Base-by-base conservation (phyloP, 2,113 vertebrate species). In the Vireo altiloquus region DNA sequence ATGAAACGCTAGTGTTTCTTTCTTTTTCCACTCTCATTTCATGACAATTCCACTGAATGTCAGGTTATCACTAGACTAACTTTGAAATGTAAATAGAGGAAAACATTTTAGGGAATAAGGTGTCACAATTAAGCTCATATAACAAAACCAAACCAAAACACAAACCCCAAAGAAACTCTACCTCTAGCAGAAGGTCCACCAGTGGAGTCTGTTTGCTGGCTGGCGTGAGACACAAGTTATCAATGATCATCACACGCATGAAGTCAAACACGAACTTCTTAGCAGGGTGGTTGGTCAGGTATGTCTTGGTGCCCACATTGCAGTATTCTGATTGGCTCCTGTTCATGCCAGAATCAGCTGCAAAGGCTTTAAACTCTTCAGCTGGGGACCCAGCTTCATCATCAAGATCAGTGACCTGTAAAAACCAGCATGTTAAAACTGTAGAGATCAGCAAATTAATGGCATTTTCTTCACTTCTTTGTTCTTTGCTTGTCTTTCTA, bases 241-340 rank as follows among this genome's bases (percentile, higher is more conserved):
- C 99, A 96, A 99, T 99, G 97, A 99, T 99, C 86, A 99, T 98
- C 53, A 99, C 99, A 89, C 99, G 98, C 99, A 99, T 99, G 96
- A 99, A 99, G 95, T 99, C 99, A 70, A 99, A 99, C 70, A 99
- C 99, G 2, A 99, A 99, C 93, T 99, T 99, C 89, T 99, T 99
- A 81, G 99, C 99, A 4, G 99, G 99, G 92, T 99, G 99, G 95
- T 99, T 99, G 96, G 99, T 99, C 88, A 99, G 98, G n/a, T 99
- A 99, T 0, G 99, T 99, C 97, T 99, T 99, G 82, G 98, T 98
- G 87, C 99, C 99, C 59, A 99, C 99, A 25, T 99, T 99, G 95
- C 99, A 99, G 95, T 99, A 99, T 49, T 99, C 99, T 3, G 99
- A 99, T 3, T 99, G 99, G 95, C 99, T 99, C 95, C 99, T 98